Base-by-base conservation (phyloP, 2,888 invertebrate genomes). In the Drosophila prostipennis region DNA sequence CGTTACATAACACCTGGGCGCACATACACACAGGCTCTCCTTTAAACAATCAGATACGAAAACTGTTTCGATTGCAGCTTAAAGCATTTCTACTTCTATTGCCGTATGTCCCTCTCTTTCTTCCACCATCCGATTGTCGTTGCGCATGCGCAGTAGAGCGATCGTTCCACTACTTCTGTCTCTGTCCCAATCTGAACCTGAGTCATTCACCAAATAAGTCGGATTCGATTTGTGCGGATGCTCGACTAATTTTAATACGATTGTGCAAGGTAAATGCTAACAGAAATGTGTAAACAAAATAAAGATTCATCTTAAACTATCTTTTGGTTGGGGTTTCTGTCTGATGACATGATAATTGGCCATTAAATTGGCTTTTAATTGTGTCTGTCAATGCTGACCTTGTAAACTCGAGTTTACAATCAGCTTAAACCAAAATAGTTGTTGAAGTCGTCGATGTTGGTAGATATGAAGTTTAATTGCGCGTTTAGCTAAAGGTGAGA, bases 61-160 rank as follows among this genome's bases (percentile, higher is more conserved):
- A 78, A 77, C 72, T 53, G 74, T 84, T 80, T 84, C 70, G 51
- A 78, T 72, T 84, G 69, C 79, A 80, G 53, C 72, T 16, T 40
- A 37, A 68, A 45, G 55, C 58, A 36, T 76, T 75, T 73, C 64
- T 78, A 63, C 54, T 76, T 76, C 59, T 43, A 26, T 39, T 6
- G 26, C 16, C 16, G 16, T 36, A 14, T 23, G 14, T 14, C 19
- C 4, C 6, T 48, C 55, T 65, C 29, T 64, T 13, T 65, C 40
- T 36, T 8, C 29, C 54, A 26, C 10, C 32, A 48, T 34, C 11
- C 43, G 39, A 51, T 67, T 72, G 65, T 72, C 64, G 79, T 74
- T 79, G 80, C 79, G 78, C 85, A 68, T 78, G 85, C 72, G 69
- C 72, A 84, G 76, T 77, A 58, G 71, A 72, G 79, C 79, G 65